Evolutionary conservation across 2,888 invertebrate species (phyloP), one percentile per base, ranked within the genome.

Genomic region (Drosophila colorata): DNA sequence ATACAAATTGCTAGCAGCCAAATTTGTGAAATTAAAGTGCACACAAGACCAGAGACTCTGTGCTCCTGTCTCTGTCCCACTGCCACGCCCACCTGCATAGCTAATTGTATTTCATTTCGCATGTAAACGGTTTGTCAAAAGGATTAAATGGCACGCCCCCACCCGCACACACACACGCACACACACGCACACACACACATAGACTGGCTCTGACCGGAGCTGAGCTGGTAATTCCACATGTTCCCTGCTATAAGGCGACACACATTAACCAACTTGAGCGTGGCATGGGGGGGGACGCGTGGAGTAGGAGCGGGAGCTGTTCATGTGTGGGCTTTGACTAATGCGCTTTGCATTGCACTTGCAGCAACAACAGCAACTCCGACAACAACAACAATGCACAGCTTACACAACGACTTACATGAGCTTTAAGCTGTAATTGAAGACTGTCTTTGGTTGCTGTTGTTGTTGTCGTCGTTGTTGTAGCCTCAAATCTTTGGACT

Each of bases 121-220:
- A 74, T 73, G 80, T 72, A 84, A 82, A 80, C 88, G 86, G 86
- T 88, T 88, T 88, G 89, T 84, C 86, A 80, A 89, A 78, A 83
- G 87, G 87, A 88, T 88, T 88, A 88, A 67, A 58, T 70, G 59
- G 66, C 74, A 74, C 65, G 51, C 61, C 60, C 33, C 59, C 57
- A 40, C 18, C 31, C 31, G 11, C 33, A 3, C 46, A 9, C 59
- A 28, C 20, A 8, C 58, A 1, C 43, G 13, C 46, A 20, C 38
- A n/a, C 53, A 16, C 35, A 7, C 56, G 9, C 37, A 3, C 2
- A 7, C 6, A 9, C 46, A 1, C 9, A 8, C 14, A n/a, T 31
- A 11, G 44, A 31, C 37, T 49, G 57, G 28, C 43, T 35, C 48
- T 25, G 40, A 38, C 38, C 58, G 46, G 46, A 56, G 63, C 60